phyloP scores from a whole-genome alignment of 2,888 invertebrate species.

The Laspeyria flexula region DNA sequence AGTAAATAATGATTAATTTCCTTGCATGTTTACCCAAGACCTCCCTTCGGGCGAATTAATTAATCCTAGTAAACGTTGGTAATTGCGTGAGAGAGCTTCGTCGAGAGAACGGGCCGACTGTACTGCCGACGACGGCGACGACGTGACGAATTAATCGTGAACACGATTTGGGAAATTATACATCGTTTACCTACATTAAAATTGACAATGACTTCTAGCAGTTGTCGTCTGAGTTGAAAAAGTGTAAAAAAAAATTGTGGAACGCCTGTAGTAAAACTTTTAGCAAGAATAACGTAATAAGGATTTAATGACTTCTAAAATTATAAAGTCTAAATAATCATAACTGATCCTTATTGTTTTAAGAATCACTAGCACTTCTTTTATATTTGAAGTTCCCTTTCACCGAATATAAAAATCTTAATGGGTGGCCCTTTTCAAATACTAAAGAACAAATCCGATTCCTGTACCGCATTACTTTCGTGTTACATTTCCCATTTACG shows the following conservation, averaged over 20 bases:
- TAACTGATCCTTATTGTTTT: too few species aligned
- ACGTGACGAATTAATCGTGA: slow-evolving; percentile 51
- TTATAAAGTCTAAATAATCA: too few species aligned
- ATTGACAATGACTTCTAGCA: slow-evolving; percentile 12
- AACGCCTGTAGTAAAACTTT: too few species aligned
- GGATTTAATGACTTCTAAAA: too few species aligned
- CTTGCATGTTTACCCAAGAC: slow-evolving; percentile 52
- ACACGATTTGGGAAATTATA: slow-evolving; percentile 33
- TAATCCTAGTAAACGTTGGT: slow-evolving; percentile 65
- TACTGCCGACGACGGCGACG: slow-evolving; percentile 27
- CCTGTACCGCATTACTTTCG: neutral
- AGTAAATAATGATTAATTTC: slow-evolving; percentile 59
- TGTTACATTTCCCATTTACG: neutral
- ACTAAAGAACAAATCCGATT: neutral
- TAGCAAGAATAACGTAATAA: too few species aligned
- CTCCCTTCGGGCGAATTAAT: slow-evolving; percentile 62
- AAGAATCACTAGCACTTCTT: too few species aligned
- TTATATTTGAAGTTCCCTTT: too few species aligned
- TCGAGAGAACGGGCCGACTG: slow-evolving; percentile 28
- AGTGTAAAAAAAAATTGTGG: neutral
- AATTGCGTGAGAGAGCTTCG: slow-evolving; percentile 53
- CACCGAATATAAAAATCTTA: too few species aligned
- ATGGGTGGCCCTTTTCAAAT: neutral
- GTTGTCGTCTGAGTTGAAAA: neutral
- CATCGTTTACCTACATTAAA: slow-evolving; percentile 29